phyloP scores from a whole-genome alignment of 2,113 vertebrate species.

The Phoenicopterus ruber region DNA sequence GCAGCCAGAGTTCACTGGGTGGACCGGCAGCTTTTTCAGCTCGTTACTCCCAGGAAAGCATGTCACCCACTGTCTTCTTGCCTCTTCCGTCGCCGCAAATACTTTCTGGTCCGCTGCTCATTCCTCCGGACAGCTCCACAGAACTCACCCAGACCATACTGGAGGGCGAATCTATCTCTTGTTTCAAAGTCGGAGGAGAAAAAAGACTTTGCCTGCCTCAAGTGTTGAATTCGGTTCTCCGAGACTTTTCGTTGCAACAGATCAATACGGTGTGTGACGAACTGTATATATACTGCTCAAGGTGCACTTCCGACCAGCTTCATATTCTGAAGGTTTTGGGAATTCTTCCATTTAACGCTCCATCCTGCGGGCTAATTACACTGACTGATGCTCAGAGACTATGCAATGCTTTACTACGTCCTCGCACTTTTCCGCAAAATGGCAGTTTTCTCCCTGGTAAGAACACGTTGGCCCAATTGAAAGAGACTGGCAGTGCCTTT shows the following conservation, averaged over 20 bases:
- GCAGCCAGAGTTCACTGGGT: slow-evolving; percentile 95
- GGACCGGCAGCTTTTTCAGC: slow-evolving; percentile 96
- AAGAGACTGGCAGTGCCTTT: slow-evolving; percentile 90
- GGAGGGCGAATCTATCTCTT: slow-evolving; percentile 96
- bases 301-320: slow-evolving; percentile 93
- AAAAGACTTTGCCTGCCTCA: slow-evolving; percentile 96
- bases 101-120: slow-evolving; percentile 90
- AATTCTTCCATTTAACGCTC: slow-evolving; percentile 95
- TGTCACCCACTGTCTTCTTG: slow-evolving; percentile 81
- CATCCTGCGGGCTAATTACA: slow-evolving; percentile 95
- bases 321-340: slow-evolving; percentile 97
- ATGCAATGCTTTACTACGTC: slow-evolving; percentile 92
- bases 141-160: slow-evolving; percentile 93
- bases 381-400: slow-evolving; percentile 95
- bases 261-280: slow-evolving; percentile 97
- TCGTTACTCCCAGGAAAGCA: slow-evolving; percentile 86
- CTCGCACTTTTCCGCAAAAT: slow-evolving; percentile 81
- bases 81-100: slow-evolving; percentile 89
- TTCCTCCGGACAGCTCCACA: slow-evolving; percentile 94
- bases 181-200: slow-evolving; percentile 95
- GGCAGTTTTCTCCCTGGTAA: slow-evolving; percentile 81
- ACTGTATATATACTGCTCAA: slow-evolving; percentile 95
- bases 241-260: slow-evolving; percentile 95
- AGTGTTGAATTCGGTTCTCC: slow-evolving; percentile 95
- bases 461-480: slow-evolving; percentile 81